Evolutionary conservation across 2,888 invertebrate species (phyloP).

Genomic region (Busseola fusca): DNA sequence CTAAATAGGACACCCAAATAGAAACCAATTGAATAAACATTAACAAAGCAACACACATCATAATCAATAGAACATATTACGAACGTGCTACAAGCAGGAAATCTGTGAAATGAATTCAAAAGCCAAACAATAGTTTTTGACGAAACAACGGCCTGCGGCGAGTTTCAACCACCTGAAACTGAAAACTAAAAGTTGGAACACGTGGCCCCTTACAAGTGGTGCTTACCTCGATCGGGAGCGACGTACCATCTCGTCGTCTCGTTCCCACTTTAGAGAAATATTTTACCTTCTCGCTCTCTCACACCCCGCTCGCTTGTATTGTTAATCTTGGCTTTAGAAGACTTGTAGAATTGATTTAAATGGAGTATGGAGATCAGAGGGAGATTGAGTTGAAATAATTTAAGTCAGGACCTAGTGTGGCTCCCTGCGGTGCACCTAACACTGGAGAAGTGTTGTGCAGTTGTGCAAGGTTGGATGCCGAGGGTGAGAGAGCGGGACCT

Average conservation of each 20-base stretch:
- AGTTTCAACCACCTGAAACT: constrained; percentile 69
- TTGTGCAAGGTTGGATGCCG: constrained; percentile 71
- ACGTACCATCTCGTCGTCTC: constrained; percentile 84
- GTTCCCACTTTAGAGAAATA: constrained; percentile 86
- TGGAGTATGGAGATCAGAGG: constrained; percentile 39
- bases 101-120: constrained; percentile 47
- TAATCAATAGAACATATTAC: constrained; percentile 46
- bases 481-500: constrained; percentile 87
- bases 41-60: constrained; percentile 53
- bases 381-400: constrained; percentile 41
- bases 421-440: constrained; percentile 68
- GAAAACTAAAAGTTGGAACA: constrained; percentile 79
- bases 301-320: constrained; percentile 78
- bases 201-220: constrained; percentile 82
- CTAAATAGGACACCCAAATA: constrained; percentile 27
- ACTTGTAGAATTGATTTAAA: constrained; percentile 54
- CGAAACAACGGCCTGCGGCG: constrained; percentile 62
- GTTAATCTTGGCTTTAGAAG: constrained; percentile 61
- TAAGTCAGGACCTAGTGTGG: constrained; percentile 54
- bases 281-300: constrained; percentile 85
- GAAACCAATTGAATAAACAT: constrained; percentile 42
- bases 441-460: constrained; percentile 59
- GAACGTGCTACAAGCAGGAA: constrained; percentile 49
- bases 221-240: constrained; percentile 86
- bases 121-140: constrained; percentile 60